A percentile compares a stretch with the other conserved stretches of the same genome.
These are phyloP conservation scores for Eupithecia exiguata DNA, from an alignment of 2,888 invertebrate species.

Conservation along the genomic window DNA sequence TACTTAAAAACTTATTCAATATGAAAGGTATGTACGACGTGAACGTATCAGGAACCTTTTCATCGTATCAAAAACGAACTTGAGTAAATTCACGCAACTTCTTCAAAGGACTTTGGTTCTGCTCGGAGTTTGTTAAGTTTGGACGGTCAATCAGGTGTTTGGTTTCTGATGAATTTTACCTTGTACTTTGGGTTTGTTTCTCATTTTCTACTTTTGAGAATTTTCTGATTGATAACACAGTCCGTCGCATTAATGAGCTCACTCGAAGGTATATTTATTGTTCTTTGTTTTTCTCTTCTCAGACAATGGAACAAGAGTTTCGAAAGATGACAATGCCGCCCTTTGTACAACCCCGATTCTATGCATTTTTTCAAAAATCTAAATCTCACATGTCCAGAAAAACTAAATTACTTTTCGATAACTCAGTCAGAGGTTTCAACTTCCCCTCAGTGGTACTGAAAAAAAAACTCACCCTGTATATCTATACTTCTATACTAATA, in stretches of 20 bases:
- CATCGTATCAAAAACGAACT: conserved; percentile 35
- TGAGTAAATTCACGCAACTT: conserved; percentile 31
- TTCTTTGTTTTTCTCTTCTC: neutral
- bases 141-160: conserved; percentile 28
- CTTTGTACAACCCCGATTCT: too few relatives aligned
- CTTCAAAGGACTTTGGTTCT: conserved; percentile 32
- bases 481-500: too few relatives aligned
- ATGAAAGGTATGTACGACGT: conserved; percentile 9
- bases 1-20: conserved; percentile 4
- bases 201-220: neutral
- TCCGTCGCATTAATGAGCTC: neutral
- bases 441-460: too few relatives aligned
- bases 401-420: too few relatives aligned
- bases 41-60: conserved; percentile 18
- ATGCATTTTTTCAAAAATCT: too few relatives aligned
- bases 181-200: neutral
- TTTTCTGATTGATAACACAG: neutral
- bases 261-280: neutral
- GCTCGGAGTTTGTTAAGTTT: conserved; percentile 20
- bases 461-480: too few relatives aligned
- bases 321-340: too few relatives aligned
- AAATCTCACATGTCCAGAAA: too few relatives aligned
- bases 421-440: too few relatives aligned
- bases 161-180: conserved; percentile 20
- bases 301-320: neutral